Conservation (phyloP, 2,888 invertebrate genomes). For the Euspilapteryx auroguttella region DNA sequence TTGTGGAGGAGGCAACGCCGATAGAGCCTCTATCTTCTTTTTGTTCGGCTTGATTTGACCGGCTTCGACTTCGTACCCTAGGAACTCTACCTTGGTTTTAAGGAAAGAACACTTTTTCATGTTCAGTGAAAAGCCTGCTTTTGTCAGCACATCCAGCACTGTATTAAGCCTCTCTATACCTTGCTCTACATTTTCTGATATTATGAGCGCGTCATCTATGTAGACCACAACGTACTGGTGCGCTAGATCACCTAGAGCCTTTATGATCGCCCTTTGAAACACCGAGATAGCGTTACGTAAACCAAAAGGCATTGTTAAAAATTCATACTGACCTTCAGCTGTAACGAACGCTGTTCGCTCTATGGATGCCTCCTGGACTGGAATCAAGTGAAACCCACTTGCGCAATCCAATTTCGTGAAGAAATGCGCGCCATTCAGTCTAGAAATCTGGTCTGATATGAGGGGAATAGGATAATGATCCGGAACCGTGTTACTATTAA, state of each 20-base stretch:
- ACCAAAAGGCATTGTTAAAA: conserved; percentile 20
- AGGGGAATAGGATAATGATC: conserved; percentile 4
- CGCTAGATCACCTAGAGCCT: neutral
- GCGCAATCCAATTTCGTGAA: conserved; percentile 7
- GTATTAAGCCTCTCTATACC: conserved; percentile 2
- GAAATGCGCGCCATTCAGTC: conserved; percentile 5
- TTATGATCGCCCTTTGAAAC: conserved; percentile 12
- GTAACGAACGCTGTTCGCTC: conserved; percentile 15
- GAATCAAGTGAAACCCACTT: conserved; percentile 8
- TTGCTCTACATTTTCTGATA: conserved; percentile 1
- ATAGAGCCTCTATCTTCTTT: conserved; percentile 5
- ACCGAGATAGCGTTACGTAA: conserved; percentile 16
- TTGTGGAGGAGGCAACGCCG: neutral
- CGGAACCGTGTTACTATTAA: conserved; percentile 5
- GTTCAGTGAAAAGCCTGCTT: conserved; percentile 5
- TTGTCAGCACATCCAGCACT: conserved; percentile 1
- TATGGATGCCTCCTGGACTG: conserved; percentile 4
- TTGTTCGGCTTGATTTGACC: conserved; percentile 8
- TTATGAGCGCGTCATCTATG: conserved; percentile 13
- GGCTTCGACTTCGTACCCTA: conserved; percentile 7
- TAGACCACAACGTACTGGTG: neutral
- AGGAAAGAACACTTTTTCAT: conserved; percentile 7
- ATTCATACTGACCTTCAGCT: conserved; percentile 18
- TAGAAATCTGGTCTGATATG: conserved; percentile 5
- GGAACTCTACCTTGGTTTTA: conserved; percentile 5